Conservation (phyloP, 2,888 invertebrate genomes). For the Acheta domesticus region DNA sequence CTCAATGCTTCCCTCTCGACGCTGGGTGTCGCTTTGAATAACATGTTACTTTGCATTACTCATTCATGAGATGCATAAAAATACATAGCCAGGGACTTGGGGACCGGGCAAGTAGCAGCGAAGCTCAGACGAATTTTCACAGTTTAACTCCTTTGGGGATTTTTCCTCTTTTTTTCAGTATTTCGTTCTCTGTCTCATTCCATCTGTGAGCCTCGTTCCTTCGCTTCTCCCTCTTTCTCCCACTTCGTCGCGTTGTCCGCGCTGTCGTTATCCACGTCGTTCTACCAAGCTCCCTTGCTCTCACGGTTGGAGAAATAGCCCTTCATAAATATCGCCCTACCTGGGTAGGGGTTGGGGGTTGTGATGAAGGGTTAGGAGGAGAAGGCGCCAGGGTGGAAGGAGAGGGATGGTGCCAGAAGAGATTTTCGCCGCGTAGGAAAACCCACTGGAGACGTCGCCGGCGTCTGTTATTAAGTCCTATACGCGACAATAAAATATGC, state of each 20-base stretch:
- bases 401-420: background rate
- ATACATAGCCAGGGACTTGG: slow-evolving; percentile 18
- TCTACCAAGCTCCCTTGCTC: background rate
- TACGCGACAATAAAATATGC: slow-evolving; percentile 1
- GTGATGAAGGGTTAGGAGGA: background rate
- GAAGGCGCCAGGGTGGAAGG: background rate
- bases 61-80: slow-evolving; percentile 18
- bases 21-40: background rate
- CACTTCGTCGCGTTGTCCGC: background rate
- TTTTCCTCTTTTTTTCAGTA: background rate
- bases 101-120: background rate
- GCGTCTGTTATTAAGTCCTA: background rate
- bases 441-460: background rate
- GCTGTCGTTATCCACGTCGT: background rate
- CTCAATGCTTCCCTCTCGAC: background rate
- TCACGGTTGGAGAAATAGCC: background rate
- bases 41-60: slow-evolving; percentile 18
- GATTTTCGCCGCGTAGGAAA: background rate
- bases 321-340: slow-evolving; percentile 1
- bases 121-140: background rate
- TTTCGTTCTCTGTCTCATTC: background rate
- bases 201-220: background rate
- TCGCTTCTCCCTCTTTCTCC: background rate
- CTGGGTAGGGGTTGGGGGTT: background rate
- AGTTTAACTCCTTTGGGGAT: slow-evolving; percentile 8